A percentile compares a stretch with the other conserved stretches of the same genome.
Evolutionary conservation across 2,113 vertebrate species (phyloP).

Genomic region (Muntiacus muntjak): DNA sequence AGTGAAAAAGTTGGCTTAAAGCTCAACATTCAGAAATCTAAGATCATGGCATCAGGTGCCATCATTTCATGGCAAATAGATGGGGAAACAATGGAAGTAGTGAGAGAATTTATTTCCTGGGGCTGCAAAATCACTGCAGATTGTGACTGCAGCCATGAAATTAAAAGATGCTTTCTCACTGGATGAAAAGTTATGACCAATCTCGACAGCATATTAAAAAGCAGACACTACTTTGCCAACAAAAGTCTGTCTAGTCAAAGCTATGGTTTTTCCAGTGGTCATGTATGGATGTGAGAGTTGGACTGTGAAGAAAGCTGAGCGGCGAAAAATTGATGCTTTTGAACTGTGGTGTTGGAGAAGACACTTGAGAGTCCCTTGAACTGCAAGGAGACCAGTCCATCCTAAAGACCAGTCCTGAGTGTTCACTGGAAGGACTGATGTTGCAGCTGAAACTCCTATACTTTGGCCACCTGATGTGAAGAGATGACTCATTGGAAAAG

Average conservation of each 20-base stretch:
- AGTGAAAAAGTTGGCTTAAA: no score
- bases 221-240: not conserved
- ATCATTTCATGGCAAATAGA: no score
- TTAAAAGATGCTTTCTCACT: not conserved
- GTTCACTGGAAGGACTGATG: not conserved
- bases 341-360: not conserved
- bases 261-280: not conserved
- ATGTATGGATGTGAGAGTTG: not conserved
- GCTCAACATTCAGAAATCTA: no score
- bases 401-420: not conserved
- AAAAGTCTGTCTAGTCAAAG: not conserved
- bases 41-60: no score
- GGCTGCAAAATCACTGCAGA: no score
- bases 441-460: not conserved
- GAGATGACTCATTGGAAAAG: not conserved
- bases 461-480: not conserved
- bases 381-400: not conserved
- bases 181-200: not conserved
- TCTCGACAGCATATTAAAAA: not conserved
- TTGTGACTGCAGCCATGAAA: no score
- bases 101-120: no score
- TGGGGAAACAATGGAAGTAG: no score
- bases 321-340: accelerated
- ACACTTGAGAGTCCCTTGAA: not conserved
- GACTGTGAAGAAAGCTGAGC: accelerated